These are phyloP conservation scores for Piaya cayana DNA, from an alignment of 2,113 vertebrate species.

Conservation along the genomic window DNA sequence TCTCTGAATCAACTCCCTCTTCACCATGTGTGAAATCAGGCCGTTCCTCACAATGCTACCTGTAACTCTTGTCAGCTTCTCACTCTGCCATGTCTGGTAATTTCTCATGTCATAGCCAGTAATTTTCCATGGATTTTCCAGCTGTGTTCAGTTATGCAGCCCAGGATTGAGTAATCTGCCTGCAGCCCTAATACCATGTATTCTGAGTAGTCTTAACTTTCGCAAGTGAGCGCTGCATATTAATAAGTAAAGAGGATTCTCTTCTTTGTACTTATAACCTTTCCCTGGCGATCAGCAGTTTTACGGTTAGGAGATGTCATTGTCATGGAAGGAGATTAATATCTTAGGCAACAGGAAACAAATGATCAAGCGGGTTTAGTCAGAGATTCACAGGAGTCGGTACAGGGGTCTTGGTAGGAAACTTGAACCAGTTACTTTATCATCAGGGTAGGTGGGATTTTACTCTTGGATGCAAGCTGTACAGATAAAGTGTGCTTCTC, in stretches of 20 bases:
- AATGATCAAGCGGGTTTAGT: background rate
- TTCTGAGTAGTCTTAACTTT: background rate
- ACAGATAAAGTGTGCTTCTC: background rate
- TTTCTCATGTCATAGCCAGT: background rate
- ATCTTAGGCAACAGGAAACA: background rate
- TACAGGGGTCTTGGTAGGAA: background rate
- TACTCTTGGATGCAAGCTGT: background rate
- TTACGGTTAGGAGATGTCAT: background rate
- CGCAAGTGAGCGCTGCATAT: background rate
- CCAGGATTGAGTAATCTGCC: background rate
- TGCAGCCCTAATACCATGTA: background rate
- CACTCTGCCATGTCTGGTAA: rapidly evolving
- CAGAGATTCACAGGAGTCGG: background rate
- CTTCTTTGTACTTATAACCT: background rate
- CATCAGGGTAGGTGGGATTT: background rate
- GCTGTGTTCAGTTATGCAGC: background rate
- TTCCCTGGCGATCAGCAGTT: background rate
- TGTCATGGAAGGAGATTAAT: background rate
- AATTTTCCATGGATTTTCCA: background rate
- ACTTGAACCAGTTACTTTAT: background rate
- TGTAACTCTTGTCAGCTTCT: background rate
- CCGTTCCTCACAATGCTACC: background rate
- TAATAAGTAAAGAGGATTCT: background rate
- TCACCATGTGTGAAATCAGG: rapidly evolving
- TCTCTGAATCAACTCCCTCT: background rate